phyloP scores from a whole-genome alignment of 2,888 invertebrate genomes.

The Mongoloraphidia duomilia region DNA sequence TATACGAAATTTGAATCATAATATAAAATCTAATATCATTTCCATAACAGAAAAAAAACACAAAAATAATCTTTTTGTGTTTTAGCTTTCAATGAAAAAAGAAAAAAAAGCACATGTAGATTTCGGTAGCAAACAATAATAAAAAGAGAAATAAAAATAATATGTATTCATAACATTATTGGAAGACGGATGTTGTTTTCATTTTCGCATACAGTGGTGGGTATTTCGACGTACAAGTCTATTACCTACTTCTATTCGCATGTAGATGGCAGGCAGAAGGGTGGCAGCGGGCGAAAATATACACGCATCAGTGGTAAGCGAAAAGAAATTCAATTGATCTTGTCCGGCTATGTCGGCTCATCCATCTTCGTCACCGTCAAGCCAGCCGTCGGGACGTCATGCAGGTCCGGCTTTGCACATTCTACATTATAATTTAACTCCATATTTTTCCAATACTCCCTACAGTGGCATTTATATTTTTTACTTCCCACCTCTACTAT shows the following conservation, averaged over 20 bases:
- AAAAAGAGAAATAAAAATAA: neutral
- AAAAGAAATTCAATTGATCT: constrained; percentile 44
- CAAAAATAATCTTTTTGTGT: no score
- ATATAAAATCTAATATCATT: no score
- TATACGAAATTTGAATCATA: no score
- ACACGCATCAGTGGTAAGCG: constrained; percentile 24
- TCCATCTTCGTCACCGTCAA: constrained; percentile 35
- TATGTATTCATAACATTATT: neutral
- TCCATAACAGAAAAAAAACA: no score
- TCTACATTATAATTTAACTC: no score
- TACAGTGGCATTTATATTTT: no score
- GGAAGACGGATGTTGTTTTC: neutral
- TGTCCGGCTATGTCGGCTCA: constrained; percentile 34
- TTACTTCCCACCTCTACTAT: no score
- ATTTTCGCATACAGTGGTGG: neutral
- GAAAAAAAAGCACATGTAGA: neutral
- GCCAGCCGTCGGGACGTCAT: constrained; percentile 23
- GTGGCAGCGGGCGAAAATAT: constrained; percentile 10
- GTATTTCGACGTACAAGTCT: neutral
- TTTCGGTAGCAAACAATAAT: neutral
- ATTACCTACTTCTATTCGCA: constrained; percentile 14
- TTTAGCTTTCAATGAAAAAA: neutral
- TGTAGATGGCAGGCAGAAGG: constrained; percentile 14
- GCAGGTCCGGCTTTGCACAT: no score
- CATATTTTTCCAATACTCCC: no score